These are phyloP conservation scores for Nannobrachium achirus DNA, from an alignment of 2,113 vertebrate species.

Conservation along the genomic window DNA sequence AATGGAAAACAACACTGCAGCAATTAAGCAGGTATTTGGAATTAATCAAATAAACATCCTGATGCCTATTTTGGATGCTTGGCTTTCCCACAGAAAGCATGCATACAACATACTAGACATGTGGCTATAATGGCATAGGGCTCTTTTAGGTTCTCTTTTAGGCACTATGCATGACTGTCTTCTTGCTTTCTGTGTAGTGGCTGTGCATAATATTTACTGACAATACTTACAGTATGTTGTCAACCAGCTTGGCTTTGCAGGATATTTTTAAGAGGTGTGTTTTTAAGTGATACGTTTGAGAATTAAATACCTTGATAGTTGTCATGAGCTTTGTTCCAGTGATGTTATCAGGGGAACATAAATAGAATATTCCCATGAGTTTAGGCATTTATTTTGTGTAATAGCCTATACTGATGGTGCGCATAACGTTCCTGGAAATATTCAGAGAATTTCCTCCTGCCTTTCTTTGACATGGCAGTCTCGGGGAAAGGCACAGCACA, in stretches of 20 bases:
- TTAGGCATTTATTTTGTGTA: no score
- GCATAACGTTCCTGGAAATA: no score
- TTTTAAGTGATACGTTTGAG: background rate
- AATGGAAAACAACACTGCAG: slow-evolving; percentile 59
- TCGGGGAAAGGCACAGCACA: background rate
- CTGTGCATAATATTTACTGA: background rate
- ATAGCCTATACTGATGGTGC: no score
- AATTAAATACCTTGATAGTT: background rate
- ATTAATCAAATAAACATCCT: slow-evolving; percentile 61
- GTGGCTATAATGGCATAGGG: background rate
- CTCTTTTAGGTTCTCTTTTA: slow-evolving; percentile 25
- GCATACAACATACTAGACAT: background rate
- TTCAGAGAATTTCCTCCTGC: background rate
- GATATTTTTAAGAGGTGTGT: no score
- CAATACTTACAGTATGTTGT: background rate
- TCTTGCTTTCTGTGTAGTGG: background rate
- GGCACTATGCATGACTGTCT: background rate
- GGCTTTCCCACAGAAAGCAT: slow-evolving; percentile 26
- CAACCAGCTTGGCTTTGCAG: no score
- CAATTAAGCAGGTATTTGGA: slow-evolving; percentile 65
- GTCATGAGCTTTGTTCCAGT: background rate
- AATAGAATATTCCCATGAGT: no score
- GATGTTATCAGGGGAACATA: background rate
- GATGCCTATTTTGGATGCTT: slow-evolving; percentile 26
- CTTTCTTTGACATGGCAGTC: background rate